Base-by-base conservation (phyloP, 2,113 vertebrate genomes). In the Catagonus wagneri region DNA sequence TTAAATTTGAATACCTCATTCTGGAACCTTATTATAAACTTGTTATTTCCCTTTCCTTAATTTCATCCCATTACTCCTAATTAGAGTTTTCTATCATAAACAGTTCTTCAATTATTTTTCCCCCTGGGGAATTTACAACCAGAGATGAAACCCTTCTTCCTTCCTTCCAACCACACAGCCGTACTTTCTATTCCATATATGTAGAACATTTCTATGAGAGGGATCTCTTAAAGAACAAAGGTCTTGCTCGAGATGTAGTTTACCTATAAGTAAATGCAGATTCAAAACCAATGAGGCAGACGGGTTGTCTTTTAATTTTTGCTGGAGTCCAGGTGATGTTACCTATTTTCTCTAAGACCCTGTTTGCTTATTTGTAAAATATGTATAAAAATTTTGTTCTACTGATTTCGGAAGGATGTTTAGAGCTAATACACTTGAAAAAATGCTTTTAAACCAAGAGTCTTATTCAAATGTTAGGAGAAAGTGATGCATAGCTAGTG, bases 41-140 rank as follows among this genome's bases (percentile, higher is more conserved):
- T 97, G 76, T 96, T 96, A 88, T 97, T 97, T 95, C 79, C 36
- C 78, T 94, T 97, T 44, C 71, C 89, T 97, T 96, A 96, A 98
- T 97, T 97, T 95, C 69, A 90, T 83, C 29, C 66, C 76, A 95
- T 98, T 97, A 92, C 83, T 97, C 92, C 95, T 97, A 96, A 98
- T 97, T 97, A 96, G 81, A 95, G 94, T 90, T 89, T 96, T 93
- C 83, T 96, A 94, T 95, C 94, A 97, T 88, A 84, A 97, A 92
- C 75, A 56, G 3, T 94, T 96, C 68, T 97, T 91, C 96, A 97
- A 56, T 60, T 88, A 69, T 74, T 84, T 92, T 68, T 65, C 75
- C 68, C 32, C 44, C 12, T 83, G 76, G 25, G 14, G 60, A 95
- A 86, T 93, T 95, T 83, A 87, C 19, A 97, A 56, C 60, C 44